Conservation (phyloP, 2,888 invertebrate genomes). For the Sthenelais limicola region DNA sequence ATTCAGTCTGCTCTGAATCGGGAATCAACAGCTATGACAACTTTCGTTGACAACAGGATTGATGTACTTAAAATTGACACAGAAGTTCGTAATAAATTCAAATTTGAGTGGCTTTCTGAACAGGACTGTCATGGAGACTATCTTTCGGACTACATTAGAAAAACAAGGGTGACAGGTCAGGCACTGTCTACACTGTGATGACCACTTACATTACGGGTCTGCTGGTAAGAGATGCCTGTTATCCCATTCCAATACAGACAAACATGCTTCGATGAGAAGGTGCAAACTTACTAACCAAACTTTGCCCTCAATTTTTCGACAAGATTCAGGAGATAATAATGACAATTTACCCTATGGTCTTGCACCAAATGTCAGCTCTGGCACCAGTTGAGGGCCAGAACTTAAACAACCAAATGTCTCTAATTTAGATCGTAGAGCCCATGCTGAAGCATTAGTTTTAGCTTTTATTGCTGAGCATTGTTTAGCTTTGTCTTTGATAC, state of each 20-base stretch:
- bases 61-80: too few relatives aligned
- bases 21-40: too few relatives aligned
- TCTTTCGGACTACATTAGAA: background rate
- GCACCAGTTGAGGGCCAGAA: background rate
- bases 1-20: too few relatives aligned
- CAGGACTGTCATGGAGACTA: constrained; percentile 6
- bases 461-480: background rate
- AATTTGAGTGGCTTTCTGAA: background rate
- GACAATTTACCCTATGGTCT: background rate
- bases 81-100: background rate
- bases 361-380: background rate
- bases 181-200: constrained; percentile 14
- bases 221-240: background rate
- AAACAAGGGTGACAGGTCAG: background rate
- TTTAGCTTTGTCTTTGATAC: background rate
- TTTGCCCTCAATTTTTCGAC: background rate
- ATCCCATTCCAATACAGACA: background rate
- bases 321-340: background rate
- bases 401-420: constrained; percentile 3
- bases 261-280: background rate
- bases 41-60: too few relatives aligned
- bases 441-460: background rate
- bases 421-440: background rate
- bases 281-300: background rate
- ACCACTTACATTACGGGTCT: background rate